These are phyloP conservation scores for Helicoverpa assulta DNA, from an alignment of 2,888 invertebrate species.

Conservation along the genomic window DNA sequence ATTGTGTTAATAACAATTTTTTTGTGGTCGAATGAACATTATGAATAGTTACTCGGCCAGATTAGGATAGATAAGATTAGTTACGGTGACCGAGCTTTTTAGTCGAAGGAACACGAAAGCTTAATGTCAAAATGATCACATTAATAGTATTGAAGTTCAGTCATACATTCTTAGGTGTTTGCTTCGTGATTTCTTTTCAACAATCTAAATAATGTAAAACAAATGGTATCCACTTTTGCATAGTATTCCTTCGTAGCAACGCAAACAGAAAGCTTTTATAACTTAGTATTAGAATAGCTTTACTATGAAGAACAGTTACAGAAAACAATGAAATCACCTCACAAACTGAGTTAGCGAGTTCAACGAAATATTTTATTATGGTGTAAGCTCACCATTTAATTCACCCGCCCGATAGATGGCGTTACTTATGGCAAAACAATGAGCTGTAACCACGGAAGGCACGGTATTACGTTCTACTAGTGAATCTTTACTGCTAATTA, in stretches of 20 bases:
- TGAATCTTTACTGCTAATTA: constrained; percentile 74
- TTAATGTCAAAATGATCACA: constrained; percentile 59
- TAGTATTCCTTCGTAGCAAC: neutral
- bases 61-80: constrained; percentile 70
- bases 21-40: constrained; percentile 63
- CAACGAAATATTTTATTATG: constrained; percentile 41
- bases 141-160: constrained; percentile 20
- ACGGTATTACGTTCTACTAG: constrained; percentile 59
- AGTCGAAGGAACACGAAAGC: constrained; percentile 57
- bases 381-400: constrained; percentile 37
- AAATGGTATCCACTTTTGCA: neutral
- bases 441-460: constrained; percentile 59
- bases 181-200: neutral
- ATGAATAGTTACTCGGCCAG: constrained; percentile 67
- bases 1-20: constrained; percentile 72
- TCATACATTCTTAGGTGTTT: constrained; percentile 11
- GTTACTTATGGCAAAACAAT: constrained; percentile 78
- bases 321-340: constrained; percentile 20
- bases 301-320: constrained; percentile 7
- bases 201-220: neutral
- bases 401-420: constrained; percentile 78
- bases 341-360: constrained; percentile 24
- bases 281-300: neutral
- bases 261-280: constrained; percentile 22
- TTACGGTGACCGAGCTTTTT: constrained; percentile 66